Percentiles rank a stretch among this genome's conserved stretches.
These are phyloP conservation scores for Gallinago stenura DNA, from an alignment of 2,797 vertebrate species.

Conservation along the genomic window DNA sequence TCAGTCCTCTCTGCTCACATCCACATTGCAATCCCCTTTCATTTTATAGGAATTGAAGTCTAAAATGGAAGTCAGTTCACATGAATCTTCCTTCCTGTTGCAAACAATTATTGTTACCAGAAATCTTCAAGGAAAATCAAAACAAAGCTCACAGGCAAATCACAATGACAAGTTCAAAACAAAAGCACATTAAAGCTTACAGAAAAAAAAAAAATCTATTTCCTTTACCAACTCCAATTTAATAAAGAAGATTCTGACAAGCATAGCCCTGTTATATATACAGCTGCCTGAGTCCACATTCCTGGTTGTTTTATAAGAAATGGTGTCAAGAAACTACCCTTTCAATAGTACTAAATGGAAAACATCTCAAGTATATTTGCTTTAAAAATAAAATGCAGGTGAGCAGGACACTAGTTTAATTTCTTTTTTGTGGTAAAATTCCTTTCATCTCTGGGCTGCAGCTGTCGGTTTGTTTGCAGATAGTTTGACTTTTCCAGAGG, in stretches of 20 bases:
- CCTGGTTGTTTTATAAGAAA: conserved; percentile 4
- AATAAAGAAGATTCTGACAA: conserved; percentile 59
- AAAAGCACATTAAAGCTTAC: conserved; percentile 57
- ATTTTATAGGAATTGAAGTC: conserved; percentile 47
- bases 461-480: neutral
- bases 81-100: conserved; percentile 61
- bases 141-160: conserved; percentile 62
- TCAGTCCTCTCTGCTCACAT: neutral
- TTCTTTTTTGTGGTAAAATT: conserved; percentile 1
- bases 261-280: conserved; percentile 22
- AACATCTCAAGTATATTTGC: conserved; percentile 1
- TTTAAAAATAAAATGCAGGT: conserved; percentile 37
- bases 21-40: neutral
- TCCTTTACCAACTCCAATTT: conserved; percentile 29
- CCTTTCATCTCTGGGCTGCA: neutral
- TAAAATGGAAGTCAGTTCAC: conserved; percentile 61
- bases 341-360: conserved; percentile 8
- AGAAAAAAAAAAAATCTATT: neutral
- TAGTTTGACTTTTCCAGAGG: conserved; percentile 16
- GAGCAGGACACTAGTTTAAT: neutral
- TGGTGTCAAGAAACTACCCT: neutral
- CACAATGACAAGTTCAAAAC: conserved; percentile 64
- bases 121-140: conserved; percentile 65
- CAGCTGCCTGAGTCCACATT: neutral
- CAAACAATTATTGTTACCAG: conserved; percentile 54